A percentile compares a stretch with the other conserved stretches of the same genome.
Evolutionary conservation across 2,797 vertebrate genomes (phyloP).

Genomic region (Rhincodon typus): DNA sequence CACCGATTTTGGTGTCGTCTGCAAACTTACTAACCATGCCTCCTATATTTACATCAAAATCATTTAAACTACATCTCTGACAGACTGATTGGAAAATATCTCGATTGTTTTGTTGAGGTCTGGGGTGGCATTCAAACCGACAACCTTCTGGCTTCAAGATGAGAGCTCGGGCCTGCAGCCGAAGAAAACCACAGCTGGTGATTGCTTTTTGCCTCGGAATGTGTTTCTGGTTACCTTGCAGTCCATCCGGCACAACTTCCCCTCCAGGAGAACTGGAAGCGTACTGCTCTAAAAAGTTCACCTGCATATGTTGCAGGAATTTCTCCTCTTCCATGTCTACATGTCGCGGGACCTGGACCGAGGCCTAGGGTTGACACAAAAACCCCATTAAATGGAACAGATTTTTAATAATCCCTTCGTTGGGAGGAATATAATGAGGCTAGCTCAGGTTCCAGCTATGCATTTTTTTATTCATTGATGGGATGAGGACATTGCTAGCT

Average conservation of each 20-base stretch:
- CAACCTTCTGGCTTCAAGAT: not conserved
- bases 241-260: constrained; percentile 93
- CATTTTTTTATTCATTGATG: not conserved
- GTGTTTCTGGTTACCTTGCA: constrained; percentile 71
- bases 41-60: no score
- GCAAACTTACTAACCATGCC: no score
- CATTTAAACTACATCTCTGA: no score
- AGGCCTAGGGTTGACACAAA: constrained; percentile 59
- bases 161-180: not conserved
- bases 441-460: not conserved
- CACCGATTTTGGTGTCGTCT: no score
- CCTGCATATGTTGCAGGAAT: no score
- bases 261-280: constrained; percentile 57
- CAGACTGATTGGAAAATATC: no score
- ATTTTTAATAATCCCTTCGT: not conserved
- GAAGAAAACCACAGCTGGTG: not conserved
- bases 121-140: not conserved
- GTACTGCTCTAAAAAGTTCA: no score
- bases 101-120: not conserved
- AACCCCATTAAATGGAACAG: not conserved
- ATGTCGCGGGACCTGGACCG: constrained; percentile 91
- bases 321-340: no score
- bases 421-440: not conserved
- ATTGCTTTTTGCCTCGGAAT: not conserved
- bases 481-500: no score